Percentiles rank a stretch among this genome's conserved stretches.
phyloP scores from a whole-genome alignment of 2,113 vertebrate species.

The Tylochromis polylepis region DNA sequence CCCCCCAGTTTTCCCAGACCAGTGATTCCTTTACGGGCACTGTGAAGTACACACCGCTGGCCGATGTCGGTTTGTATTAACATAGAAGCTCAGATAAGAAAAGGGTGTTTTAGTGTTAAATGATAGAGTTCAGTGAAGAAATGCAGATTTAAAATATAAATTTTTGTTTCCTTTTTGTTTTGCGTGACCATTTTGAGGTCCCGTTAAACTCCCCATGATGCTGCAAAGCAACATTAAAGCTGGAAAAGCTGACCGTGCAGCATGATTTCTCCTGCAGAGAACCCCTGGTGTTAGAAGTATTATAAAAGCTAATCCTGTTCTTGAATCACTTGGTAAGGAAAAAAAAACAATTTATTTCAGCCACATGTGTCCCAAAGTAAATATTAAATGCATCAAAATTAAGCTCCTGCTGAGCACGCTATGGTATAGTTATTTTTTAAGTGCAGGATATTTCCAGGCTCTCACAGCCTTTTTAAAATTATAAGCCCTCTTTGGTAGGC shows the following conservation, averaged over 20 bases:
- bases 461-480: too few relatives aligned
- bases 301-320: not conserved
- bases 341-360: not conserved
- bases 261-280: not conserved
- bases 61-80: not conserved
- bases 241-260: not conserved
- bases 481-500: not conserved
- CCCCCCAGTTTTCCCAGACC: not conserved
- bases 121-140: not conserved
- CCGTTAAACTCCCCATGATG: not conserved
- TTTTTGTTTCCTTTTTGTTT: not conserved
- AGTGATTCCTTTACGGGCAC: not conserved
- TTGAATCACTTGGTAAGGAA: not conserved
- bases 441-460: not conserved
- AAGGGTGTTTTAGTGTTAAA: fast-evolving
- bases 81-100: not conserved
- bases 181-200: not conserved
- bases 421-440: not conserved
- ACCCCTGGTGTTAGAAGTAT: fast-evolving
- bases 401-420: not conserved
- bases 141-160: not conserved
- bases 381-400: not conserved
- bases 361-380: not conserved
- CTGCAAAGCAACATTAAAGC: not conserved
- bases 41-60: not conserved